Evolutionary conservation across 2,888 invertebrate genomes (phyloP).

Genomic region (Eustalomyia histrio): DNA sequence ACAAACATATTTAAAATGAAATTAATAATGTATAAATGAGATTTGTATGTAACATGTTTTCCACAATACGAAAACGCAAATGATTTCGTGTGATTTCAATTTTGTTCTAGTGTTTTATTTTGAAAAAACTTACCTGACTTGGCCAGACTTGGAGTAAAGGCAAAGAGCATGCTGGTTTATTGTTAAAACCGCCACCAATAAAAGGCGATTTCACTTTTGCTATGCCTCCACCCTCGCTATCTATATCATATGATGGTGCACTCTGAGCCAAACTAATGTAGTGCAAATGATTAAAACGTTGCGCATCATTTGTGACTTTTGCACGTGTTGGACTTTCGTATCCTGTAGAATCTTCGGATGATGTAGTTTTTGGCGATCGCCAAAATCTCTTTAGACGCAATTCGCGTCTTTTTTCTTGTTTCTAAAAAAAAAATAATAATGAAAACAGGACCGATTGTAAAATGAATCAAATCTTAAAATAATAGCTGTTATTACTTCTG

Average conservation of each 20-base stretch:
- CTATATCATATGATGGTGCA: constrained; percentile 66
- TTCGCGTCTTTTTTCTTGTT: constrained; percentile 80
- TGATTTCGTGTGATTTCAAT: not conserved
- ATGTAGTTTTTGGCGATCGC: constrained; percentile 80
- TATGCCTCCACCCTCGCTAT: constrained; percentile 63
- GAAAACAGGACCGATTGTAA: no score
- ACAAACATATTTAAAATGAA: constrained; percentile 31
- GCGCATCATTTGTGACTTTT: constrained; percentile 76
- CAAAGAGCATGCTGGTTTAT: constrained; percentile 81
- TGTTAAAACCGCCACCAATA: constrained; percentile 66
- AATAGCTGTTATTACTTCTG: no score
- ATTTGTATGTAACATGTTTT: not conserved
- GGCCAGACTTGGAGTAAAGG: constrained; percentile 85
- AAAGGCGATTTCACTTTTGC: constrained; percentile 42
- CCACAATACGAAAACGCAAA: constrained; percentile 2
- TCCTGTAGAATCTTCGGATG: constrained; percentile 79
- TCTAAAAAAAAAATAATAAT: constrained; percentile 70
- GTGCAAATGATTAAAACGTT: constrained; percentile 77
- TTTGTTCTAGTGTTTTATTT: not conserved
- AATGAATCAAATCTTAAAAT: no score
- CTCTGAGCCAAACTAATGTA: constrained; percentile 74
- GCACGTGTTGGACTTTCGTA: constrained; percentile 81
- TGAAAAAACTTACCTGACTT: constrained; percentile 79
- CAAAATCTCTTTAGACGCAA: constrained; percentile 80
- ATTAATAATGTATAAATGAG: not conserved